A percentile compares a stretch with the other conserved stretches of the same genome.
Evolutionary conservation across 2,888 invertebrate genomes (phyloP).

Genomic region (Pedicia rivosa): DNA sequence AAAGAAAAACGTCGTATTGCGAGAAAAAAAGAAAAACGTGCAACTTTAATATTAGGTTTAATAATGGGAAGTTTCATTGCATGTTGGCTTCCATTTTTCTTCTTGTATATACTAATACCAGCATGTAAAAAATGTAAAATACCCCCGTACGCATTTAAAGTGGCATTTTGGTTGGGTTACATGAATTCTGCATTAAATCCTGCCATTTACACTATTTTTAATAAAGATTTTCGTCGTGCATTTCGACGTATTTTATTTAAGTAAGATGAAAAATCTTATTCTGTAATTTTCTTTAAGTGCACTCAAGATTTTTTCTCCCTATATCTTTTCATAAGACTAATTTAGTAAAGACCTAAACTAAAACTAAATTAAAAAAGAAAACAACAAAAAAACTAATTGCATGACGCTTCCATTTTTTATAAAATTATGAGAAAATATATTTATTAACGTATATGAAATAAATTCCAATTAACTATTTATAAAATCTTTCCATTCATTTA

Average conservation of each 20-base stretch:
- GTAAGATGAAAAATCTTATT: slow-evolving; percentile 29
- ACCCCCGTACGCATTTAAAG: slow-evolving; percentile 60
- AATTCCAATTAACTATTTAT: no score
- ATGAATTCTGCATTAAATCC: slow-evolving; percentile 86
- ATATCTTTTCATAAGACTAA: no score
- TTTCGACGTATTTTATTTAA: slow-evolving; percentile 81
- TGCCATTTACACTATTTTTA: slow-evolving; percentile 82
- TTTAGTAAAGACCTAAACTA: no score
- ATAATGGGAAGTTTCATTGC: slow-evolving; percentile 94
- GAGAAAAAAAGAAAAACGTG: slow-evolving; percentile 79
- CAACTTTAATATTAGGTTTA: slow-evolving; percentile 79
- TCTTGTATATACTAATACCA: slow-evolving; percentile 65
- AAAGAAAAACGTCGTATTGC: slow-evolving; percentile 74
- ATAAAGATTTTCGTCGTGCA: slow-evolving; percentile 81
- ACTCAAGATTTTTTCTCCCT: no score
- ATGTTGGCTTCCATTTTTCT: slow-evolving; percentile 91
- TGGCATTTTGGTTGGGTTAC: slow-evolving; percentile 85
- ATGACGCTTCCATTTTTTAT: no score
- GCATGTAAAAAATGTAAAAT: slow-evolving; percentile 50
- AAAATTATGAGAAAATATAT: no score
- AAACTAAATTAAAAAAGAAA: no score
- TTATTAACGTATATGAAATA: no score
- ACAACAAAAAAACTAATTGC: no score
- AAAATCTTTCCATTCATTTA: no score
- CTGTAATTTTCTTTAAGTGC: no score